Conservation (phyloP, 2,797 vertebrate species). For the Pygocentrus nattereri region DNA sequence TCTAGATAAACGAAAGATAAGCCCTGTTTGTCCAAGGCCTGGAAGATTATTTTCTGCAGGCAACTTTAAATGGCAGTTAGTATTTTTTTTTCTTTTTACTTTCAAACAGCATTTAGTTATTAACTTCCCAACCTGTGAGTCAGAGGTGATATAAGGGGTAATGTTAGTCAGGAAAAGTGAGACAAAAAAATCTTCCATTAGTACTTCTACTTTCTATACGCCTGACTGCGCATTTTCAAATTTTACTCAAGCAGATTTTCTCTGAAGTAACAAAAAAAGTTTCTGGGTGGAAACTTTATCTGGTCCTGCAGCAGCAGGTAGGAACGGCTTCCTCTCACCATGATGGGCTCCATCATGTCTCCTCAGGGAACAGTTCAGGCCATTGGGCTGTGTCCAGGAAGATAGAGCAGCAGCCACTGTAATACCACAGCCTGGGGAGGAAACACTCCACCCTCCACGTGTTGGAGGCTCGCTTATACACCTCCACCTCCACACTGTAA, state of each 20-base stretch:
- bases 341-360: constrained; percentile 56
- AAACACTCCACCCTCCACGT: constrained; percentile 85
- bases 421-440: constrained; percentile 94
- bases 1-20: too few species aligned
- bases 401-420: constrained; percentile 87
- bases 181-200: background rate
- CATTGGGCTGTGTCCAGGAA: constrained; percentile 91
- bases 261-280: background rate
- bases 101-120: background rate
- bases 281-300: background rate
- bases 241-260: background rate
- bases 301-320: background rate
- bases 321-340: background rate
- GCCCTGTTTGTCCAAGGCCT: too few species aligned
- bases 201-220: background rate
- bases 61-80: too few species aligned
- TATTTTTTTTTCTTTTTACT: background rate
- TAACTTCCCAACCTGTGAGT: too few species aligned
- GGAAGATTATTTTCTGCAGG: too few species aligned
- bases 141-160: too few species aligned
- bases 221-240: background rate
- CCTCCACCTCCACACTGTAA: constrained; percentile 94
- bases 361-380: constrained; percentile 81
- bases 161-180: background rate
- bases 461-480: constrained; percentile 84